These are phyloP conservation scores for Eretmochelys imbricata DNA, from an alignment of 2,113 vertebrate genomes.

Conservation along the genomic window DNA sequence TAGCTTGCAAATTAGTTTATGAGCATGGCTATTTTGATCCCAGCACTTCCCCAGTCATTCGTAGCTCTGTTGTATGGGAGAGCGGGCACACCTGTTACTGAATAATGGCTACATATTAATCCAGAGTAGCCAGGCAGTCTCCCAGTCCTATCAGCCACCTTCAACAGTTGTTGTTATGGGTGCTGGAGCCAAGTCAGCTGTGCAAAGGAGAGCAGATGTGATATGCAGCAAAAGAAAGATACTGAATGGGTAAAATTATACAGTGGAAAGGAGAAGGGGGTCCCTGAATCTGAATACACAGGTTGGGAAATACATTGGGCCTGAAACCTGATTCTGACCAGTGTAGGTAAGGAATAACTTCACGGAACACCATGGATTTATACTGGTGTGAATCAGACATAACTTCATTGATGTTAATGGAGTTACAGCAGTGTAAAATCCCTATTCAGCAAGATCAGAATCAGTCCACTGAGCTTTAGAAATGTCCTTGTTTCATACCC, in stretches of 20 bases:
- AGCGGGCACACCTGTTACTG: rapidly evolving
- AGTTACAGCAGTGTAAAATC: background rate
- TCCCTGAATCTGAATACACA: background rate
- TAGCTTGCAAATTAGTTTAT: background rate
- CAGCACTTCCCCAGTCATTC: background rate
- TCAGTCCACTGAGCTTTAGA: background rate
- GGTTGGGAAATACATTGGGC: background rate
- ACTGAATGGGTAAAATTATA: background rate
- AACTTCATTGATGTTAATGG: background rate
- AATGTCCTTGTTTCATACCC: rapidly evolving
- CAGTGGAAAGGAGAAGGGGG: rapidly evolving
- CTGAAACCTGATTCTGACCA: background rate
- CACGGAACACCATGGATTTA: background rate
- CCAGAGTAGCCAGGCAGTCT: background rate
- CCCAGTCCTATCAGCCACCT: background rate
- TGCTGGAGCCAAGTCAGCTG: rapidly evolving
- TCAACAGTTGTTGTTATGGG: background rate
- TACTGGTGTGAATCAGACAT: background rate
- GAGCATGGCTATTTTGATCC: background rate
- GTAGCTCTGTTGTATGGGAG: background rate
- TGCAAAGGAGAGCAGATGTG: rapidly evolving
- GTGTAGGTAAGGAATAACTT: background rate
- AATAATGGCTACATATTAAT: background rate
- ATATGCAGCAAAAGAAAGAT: rapidly evolving
- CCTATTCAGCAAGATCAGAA: rapidly evolving